Percentiles rank a stretch among this genome's conserved stretches.
These are phyloP conservation scores for Maniola jurtina DNA, from an alignment of 1,140 invertebrate species.

Conservation along the genomic window DNA sequence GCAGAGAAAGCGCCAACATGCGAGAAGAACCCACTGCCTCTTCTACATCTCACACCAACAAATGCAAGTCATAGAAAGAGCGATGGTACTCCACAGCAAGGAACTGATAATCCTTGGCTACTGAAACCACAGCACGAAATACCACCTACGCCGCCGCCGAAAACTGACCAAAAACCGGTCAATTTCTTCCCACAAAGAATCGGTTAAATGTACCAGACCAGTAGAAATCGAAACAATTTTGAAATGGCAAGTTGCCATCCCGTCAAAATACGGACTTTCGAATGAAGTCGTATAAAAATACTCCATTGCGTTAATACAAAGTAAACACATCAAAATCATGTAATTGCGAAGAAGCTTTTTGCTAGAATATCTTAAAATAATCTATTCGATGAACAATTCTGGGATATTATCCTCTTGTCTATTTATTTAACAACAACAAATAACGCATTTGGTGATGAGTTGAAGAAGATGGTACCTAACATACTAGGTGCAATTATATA, in stretches of 20 bases:
- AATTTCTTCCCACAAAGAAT: conserved; percentile 66
- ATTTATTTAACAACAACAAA: neutral
- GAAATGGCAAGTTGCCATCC: conserved; percentile 69
- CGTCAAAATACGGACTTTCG: conserved; percentile 53
- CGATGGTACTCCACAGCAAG: conserved; percentile 41
- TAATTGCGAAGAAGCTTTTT: conserved; percentile 28
- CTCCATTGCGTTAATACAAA: conserved; percentile 48
- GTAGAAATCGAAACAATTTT: conserved; percentile 49
- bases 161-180: conserved; percentile 46
- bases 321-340: conserved; percentile 45
- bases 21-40: conserved; percentile 50
- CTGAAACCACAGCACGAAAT: conserved; percentile 66
- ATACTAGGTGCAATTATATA: neutral
- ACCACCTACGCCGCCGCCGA: conserved; percentile 64
- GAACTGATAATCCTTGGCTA: conserved; percentile 49
- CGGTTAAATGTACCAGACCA: conserved; percentile 46
- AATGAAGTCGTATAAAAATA: conserved; percentile 62
- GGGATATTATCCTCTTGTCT: conserved; percentile 5
- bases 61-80: conserved; percentile 44
- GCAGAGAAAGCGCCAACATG: conserved; percentile 54
- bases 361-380: conserved; percentile 8
- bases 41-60: conserved; percentile 60
- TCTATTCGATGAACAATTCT: neutral
- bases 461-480: neutral
- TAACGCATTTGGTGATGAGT: neutral